phyloP scores from a whole-genome alignment of 2,113 vertebrate genomes.

The Periophthalmodon schlosseri region DNA sequence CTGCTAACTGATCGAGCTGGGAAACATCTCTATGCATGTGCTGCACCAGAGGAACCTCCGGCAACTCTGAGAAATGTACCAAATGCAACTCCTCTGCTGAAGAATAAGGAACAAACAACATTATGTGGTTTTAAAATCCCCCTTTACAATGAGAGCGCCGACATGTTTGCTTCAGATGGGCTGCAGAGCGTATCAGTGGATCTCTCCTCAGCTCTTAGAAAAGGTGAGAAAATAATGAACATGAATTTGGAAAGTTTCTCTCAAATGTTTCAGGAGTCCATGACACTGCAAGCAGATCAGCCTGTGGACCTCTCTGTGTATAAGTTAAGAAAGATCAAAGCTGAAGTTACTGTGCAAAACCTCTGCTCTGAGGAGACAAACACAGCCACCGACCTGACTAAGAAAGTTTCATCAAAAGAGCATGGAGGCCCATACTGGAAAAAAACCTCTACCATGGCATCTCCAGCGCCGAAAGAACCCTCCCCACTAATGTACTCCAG shows the following conservation, averaged over 20 bases:
- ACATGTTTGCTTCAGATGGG: conserved; percentile 77
- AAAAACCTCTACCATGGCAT: conserved; percentile 39
- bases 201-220: conserved; percentile 84
- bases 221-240: conserved; percentile 85
- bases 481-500: conserved; percentile 45
- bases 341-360: conserved; percentile 72
- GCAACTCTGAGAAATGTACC: conserved; percentile 74
- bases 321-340: conserved; percentile 84
- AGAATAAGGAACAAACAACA: conserved; percentile 79
- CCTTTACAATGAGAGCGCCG: conserved; percentile 75
- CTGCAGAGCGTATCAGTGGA: conserved; percentile 76
- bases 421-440: conserved; percentile 76
- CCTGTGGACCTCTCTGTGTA: conserved; percentile 87
- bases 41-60: conserved; percentile 76
- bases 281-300: conserved; percentile 80
- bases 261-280: conserved; percentile 88
- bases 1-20: conserved; percentile 90
- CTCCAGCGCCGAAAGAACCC: conserved; percentile 50
- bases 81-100: conserved; percentile 70
- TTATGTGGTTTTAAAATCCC: conserved; percentile 90
- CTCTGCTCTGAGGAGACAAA: conserved; percentile 60
- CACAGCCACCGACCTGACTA: conserved; percentile 81
- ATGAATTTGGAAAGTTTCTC: conserved; percentile 89
- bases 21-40: conserved; percentile 86
- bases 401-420: conserved; percentile 44